Evolutionary conservation across 2,113 vertebrate genomes (phyloP), one percentile per base, ranked within the genome.

Genomic region (Rhinoderma darwinii): DNA sequence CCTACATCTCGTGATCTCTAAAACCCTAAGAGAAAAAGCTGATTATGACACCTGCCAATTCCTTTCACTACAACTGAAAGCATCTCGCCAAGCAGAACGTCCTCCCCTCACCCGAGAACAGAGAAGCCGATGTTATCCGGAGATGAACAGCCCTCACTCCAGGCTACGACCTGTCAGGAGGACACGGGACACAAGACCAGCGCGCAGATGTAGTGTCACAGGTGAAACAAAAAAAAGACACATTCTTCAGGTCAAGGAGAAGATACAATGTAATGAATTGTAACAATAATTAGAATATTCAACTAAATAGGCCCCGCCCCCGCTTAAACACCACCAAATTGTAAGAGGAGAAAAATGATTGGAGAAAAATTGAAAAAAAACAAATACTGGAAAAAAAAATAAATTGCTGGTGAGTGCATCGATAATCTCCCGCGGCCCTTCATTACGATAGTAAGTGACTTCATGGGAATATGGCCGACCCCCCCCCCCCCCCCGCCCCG

Each of bases 171-270:
- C 30, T 83, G 82, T 83, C 82, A 73, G 18, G 66, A 27, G 2
- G 8, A 32, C 14, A 9, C 18, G 5, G 44, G 51, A 9, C 30
- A 15, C 32, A 32, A 83, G 20, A 15, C 41, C 68, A 10, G 56
- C n/a, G 41, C 59, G 50, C 81, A 83, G 63, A 43, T 51, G 81
- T 70, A 83, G 51, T 72, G 30, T 83, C 81, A 70, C 63, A 83
- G 81, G 81, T 70, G 81, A 9, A 10, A 51, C 27, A 35, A 50
- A 73, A 41, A 73, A 73, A 14, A 43, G 12, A 63, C 54, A n/a
- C 54, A 59, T 25, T 59, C 54, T 7, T 1, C 20, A 59, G n/a
- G 6, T 20, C 51, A 18, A 54, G 6, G 22, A 59, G 54, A 9
- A 63, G n/a, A 63, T 27, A 27, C n/a, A 27, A 63, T 2, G 59